Base-by-base conservation (phyloP, 2,888 invertebrate genomes). In the Lypha dubia region DNA sequence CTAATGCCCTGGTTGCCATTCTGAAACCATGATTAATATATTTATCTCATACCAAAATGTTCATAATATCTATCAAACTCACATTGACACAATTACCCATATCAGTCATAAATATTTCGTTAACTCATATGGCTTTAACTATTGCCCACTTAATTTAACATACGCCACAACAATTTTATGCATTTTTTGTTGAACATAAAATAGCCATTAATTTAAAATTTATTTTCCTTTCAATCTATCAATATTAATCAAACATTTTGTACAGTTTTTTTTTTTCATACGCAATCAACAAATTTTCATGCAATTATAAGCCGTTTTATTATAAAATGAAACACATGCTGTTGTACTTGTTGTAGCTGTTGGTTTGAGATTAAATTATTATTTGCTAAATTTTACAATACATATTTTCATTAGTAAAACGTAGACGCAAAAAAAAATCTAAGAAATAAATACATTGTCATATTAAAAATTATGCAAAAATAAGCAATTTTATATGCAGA, bases 341-440 rank as follows among this genome's bases (percentile, higher is more conserved):
- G 51, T 73, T 62, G 38, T 53, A 11, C 38, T 38, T 3, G 41
- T 38, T 3, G 41, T 35, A 38, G 24, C 20, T 28, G 20, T 67
- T 38, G 41, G n/a, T 38, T 75, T n/a, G n/a, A 68, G 68, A 77
- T 77, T n/a, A 68, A 77, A 68, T 77, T 77, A 77, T 77, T 77
- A 41, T 49, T 68, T 20, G 76, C 68, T 60, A 68, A 68, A 68
- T 68, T 77, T 58, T 68, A 60, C 58, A 68, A 60, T 60, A n/a
- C n/a, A n/a, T n/a, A 68, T 77, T 77, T 77, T 77, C 49, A 60
- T 77, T 68, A 58, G 49, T 60, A 58, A 35, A 38, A 74, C 41
- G 62, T 41, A 74, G 74, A 51, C 51, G 13, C 2, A 38, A 35
- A 17, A 11, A 15, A 51, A 17, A 46, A 11, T 41, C 4, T 17